Base-by-base conservation (phyloP, 2,888 invertebrate species). In the Allophyes oxyacanthae region DNA sequence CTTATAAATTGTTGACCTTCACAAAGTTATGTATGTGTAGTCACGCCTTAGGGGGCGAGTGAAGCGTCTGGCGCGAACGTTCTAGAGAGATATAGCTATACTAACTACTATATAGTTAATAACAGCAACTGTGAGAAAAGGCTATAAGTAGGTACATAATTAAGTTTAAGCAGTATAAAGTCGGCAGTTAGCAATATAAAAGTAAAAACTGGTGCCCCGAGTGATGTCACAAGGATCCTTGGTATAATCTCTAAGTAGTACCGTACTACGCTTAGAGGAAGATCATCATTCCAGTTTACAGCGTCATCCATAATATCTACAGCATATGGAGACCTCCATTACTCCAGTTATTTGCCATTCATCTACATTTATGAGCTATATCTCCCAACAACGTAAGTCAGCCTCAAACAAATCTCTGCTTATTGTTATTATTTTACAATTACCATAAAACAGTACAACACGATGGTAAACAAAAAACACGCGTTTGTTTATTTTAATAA, bases 401-500 rank as follows among this genome's bases (percentile, higher is more conserved):
- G n/a, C 37, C 33, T 6, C 25, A 2, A 37, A 45, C 41, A 30
- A 45, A 65, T 49, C 36, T 30, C 26, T 25, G 15, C n/a, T 28
- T 57, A 37, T 64, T 40, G 14, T 55, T 46, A 56, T 49, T 45
- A 25, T 37, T 45, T 34, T 36, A 56, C 43, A 44, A 64, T 48
- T 30, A 45, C 44, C 28, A 25, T n/a, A 8, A 25, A 28, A 37
- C 14, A 32, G 26, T 36, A 10, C 9, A 14, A 37, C 13, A 11
- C 13, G 11, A 8, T 8, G 20, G 32, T 37, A 50, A 63, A 50
- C 57, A 57, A 33, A 20, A 30, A 36, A 48, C 34, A 34, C 45
- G 30, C 45, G 7, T 59, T 64, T 38, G n/a, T 50, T 57, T 64
- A 49, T 44, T 43, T 58, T 13, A 43, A 46, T 51, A 51, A 63